Evolutionary conservation across 2,888 invertebrate genomes (phyloP).

Genomic region (Dascillus cervinus): DNA sequence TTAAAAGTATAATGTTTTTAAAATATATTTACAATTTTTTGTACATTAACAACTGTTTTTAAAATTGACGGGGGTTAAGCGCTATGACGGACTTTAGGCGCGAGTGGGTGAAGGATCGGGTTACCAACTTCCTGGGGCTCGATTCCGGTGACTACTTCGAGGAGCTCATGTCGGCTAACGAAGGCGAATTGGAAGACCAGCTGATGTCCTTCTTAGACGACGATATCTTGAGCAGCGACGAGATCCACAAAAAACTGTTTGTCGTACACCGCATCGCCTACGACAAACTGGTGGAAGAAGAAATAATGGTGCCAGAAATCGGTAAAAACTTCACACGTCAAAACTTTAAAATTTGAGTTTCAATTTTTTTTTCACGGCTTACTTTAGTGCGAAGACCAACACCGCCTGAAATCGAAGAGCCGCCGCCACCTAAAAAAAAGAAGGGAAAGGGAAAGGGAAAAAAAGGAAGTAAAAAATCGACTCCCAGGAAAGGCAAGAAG

Average conservation of each 20-base stretch:
- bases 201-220: slow-evolving; percentile 49
- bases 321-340: no score
- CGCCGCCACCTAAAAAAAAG: slow-evolving; percentile 12
- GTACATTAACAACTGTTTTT: no score
- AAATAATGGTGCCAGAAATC: slow-evolving; percentile 64
- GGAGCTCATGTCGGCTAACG: slow-evolving; percentile 47
- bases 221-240: slow-evolving; percentile 43
- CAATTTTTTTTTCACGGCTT: slow-evolving; percentile 8
- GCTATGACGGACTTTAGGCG: slow-evolving; percentile 51
- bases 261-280: slow-evolving; percentile 63
- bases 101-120: slow-evolving; percentile 61
- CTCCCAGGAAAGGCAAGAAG: slow-evolving; percentile 20
- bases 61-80: no score
- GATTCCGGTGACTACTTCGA: slow-evolving; percentile 51
- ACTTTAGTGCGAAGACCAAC: slow-evolving; percentile 26
- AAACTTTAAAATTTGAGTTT: background rate
- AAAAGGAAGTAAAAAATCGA: slow-evolving; percentile 23
- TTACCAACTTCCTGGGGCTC: slow-evolving; percentile 52
- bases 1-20: no score
- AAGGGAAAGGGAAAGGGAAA: slow-evolving; percentile 19
- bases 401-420: slow-evolving; percentile 12
- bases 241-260: slow-evolving; percentile 52
- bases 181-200: slow-evolving; percentile 47
- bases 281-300: slow-evolving; percentile 66
- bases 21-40: no score